phyloP scores from a whole-genome alignment of 35 echinoderm and acorn worm species.

The Lytechinus pictus region DNA sequence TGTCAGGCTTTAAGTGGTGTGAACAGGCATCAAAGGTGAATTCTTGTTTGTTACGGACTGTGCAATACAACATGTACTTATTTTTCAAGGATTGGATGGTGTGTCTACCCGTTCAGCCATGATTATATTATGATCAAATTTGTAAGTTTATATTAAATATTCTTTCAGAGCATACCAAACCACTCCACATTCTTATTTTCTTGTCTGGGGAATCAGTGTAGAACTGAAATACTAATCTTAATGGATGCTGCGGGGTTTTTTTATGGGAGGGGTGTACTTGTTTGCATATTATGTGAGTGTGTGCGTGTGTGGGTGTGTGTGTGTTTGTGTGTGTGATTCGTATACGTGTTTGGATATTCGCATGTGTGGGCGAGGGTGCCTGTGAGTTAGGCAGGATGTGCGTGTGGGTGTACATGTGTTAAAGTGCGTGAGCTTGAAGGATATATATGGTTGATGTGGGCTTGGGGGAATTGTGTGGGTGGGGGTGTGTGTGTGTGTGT shows the following conservation, averaged over 20 bases:
- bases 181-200: background rate
- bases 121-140: conserved; percentile 55
- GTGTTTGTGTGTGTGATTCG: no score
- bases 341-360: no score
- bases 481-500: background rate
- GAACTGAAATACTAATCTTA: background rate
- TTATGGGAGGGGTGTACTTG: no score
- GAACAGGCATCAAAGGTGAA: background rate
- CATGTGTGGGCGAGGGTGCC: no score
- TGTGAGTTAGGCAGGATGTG: no score
- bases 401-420: background rate
- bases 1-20: background rate
- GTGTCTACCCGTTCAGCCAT: conserved; percentile 28
- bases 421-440: background rate
- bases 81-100: conserved; percentile 52
- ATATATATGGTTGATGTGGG: background rate
- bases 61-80: conserved; percentile 58
- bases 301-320: no score
- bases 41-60: conserved; percentile 48
- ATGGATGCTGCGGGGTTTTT: no score
- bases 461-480: background rate
- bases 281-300: no score
- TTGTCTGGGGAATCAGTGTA: background rate
- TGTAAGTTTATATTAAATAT: conserved; percentile 61
- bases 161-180: conserved; percentile 39